phyloP scores from a whole-genome alignment of 2,113 vertebrate genomes.

The Archocentrus centrarchus region DNA sequence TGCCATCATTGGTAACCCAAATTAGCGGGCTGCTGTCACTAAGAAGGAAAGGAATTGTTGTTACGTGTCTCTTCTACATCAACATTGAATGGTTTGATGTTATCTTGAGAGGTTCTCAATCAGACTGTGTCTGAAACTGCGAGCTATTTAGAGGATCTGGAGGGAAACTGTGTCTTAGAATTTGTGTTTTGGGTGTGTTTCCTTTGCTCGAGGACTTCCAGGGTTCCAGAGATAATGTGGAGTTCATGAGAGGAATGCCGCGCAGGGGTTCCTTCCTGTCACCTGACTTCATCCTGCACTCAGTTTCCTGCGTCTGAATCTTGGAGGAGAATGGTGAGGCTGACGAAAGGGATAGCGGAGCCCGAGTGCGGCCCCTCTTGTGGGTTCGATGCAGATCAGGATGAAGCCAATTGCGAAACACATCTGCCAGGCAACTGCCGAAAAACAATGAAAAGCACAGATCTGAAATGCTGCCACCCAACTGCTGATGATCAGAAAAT shows the following conservation, averaged over 20 bases:
- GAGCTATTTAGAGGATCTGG: constrained; percentile 50
- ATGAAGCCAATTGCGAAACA: not conserved
- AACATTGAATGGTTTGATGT: not conserved
- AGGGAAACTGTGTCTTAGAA: constrained; percentile 32
- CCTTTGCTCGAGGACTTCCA: constrained; percentile 61
- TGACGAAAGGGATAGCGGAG: not conserved
- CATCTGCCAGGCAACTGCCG: not conserved
- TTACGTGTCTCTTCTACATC: not conserved
- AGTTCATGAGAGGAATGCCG: constrained; percentile 66
- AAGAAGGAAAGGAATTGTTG: not conserved
- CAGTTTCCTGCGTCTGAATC: constrained; percentile 51
- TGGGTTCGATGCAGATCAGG: not conserved
- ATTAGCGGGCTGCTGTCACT: not conserved
- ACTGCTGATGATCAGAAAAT: not conserved
- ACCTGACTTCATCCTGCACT: constrained; percentile 72
- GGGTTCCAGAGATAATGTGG: constrained; percentile 63
- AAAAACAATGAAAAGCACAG: not conserved
- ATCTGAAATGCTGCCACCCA: not conserved
- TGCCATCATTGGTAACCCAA: fast-evolving
- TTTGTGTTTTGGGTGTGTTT: constrained; percentile 64
- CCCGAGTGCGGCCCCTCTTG: fast-evolving
- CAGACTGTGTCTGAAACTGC: constrained; percentile 1
- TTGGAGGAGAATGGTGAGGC: constrained; percentile 33
- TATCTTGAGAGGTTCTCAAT: constrained; percentile 42
- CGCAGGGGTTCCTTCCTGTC: constrained; percentile 73